Conservation (phyloP, 2,113 vertebrate species). For the Apodemus sylvaticus region DNA sequence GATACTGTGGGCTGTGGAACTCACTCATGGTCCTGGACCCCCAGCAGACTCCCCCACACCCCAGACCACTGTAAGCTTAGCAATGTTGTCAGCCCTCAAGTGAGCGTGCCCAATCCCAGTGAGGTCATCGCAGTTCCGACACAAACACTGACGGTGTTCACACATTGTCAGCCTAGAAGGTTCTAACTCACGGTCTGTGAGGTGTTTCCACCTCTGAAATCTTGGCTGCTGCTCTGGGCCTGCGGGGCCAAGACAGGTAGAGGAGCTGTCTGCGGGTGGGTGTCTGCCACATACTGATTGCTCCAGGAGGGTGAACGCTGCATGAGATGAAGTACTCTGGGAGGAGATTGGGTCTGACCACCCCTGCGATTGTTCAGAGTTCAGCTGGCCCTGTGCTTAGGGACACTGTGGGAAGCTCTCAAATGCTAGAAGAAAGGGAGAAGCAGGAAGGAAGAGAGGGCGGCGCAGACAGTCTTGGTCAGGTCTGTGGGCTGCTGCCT, state of each 20-base stretch:
- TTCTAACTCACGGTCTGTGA: constrained; percentile 75
- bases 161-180: constrained; percentile 76
- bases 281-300: not conserved
- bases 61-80: not conserved
- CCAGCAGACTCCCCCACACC: not conserved
- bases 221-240: constrained; percentile 71
- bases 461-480: not conserved
- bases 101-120: constrained; percentile 11
- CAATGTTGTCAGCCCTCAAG: constrained; percentile 32
- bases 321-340: not conserved
- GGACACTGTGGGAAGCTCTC: not conserved
- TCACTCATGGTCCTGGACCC: constrained; percentile 78
- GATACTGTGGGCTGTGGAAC: constrained; percentile 31
- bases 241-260: not conserved
- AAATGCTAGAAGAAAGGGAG: not conserved
- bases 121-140: constrained; percentile 80
- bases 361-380: not conserved
- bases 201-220: constrained; percentile 74
- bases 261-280: accelerated
- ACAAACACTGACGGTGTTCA: constrained; percentile 67
- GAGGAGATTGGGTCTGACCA: not conserved
- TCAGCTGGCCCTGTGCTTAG: not conserved
- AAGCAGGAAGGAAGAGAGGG: not conserved
- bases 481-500: not conserved
- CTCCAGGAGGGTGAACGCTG: no score